Percentiles rank a stretch among this genome's conserved stretches.
Conservation (phyloP, 1,140 invertebrate genomes). For the Colletes gigas region DNA sequence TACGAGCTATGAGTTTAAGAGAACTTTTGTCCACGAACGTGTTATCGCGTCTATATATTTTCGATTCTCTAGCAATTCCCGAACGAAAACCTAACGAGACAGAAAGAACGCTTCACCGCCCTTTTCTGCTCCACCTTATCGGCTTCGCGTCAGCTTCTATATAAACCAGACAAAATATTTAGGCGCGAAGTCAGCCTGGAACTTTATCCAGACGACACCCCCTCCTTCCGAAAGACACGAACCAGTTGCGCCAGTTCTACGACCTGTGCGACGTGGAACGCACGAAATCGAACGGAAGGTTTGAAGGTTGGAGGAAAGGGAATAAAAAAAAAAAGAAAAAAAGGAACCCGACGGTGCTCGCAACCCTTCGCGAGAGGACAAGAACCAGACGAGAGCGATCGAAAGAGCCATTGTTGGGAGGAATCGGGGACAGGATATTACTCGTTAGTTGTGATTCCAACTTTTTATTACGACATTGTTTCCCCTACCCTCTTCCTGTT, state of each 20-base stretch:
- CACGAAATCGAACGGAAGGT: constrained; percentile 6
- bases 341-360: not conserved
- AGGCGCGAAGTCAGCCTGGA: constrained; percentile 28
- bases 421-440: constrained; percentile 47
- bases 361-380: constrained; percentile 25
- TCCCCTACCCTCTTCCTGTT: constrained; percentile 20
- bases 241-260: constrained; percentile 12
- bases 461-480: constrained; percentile 44
- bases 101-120: not conserved
- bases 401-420: constrained; percentile 40
- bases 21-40: too few relatives aligned
- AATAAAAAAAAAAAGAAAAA: too few relatives aligned
- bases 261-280: not conserved
- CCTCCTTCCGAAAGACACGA: constrained; percentile 13
- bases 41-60: not conserved
- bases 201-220: constrained; percentile 32
- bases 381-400: constrained; percentile 39
- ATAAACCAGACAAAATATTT: constrained; percentile 63
- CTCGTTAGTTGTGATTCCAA: constrained; percentile 49
- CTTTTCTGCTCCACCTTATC: constrained; percentile 5
- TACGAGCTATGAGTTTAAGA: too few relatives aligned
- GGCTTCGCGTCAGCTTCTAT: constrained; percentile 41
- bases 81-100: constrained; percentile 5
- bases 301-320: too few relatives aligned
- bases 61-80: not conserved